phyloP scores from a whole-genome alignment of 2,797 vertebrate genomes.

The Alcedo atthis region DNA sequence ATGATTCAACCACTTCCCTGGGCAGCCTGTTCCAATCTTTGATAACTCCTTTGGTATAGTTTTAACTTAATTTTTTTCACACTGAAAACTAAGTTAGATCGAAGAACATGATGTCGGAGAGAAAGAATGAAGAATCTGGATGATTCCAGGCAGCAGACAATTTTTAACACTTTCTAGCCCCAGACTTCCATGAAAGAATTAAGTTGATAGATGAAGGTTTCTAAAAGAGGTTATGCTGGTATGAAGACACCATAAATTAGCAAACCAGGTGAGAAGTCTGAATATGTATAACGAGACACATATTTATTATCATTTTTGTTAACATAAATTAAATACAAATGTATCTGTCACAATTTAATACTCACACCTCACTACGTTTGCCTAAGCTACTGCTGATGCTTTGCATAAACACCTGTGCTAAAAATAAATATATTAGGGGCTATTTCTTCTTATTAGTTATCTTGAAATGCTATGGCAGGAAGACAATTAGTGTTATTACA shows the following conservation, averaged over 20 bases:
- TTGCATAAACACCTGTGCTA: neutral
- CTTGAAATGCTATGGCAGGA: neutral
- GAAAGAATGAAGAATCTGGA: neutral
- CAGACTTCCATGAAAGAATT: neutral
- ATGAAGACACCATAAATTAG: neutral
- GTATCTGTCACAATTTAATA: neutral
- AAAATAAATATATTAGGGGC: neutral
- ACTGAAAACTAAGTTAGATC: neutral
- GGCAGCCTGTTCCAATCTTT: too few relatives aligned
- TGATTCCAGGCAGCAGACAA: neutral
- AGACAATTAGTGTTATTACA: neutral
- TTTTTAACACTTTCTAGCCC: neutral
- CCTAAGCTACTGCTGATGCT: neutral
- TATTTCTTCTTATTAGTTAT: neutral
- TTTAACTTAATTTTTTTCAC: neutral
- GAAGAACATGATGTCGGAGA: neutral
- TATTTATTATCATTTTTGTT: neutral
- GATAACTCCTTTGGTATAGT: too few relatives aligned
- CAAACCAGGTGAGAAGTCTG: neutral
- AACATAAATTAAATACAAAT: too few relatives aligned
- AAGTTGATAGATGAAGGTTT: neutral
- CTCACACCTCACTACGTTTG: neutral
- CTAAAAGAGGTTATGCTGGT: neutral
- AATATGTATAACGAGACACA: neutral
- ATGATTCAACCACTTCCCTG: too few relatives aligned